Evolutionary conservation across 1,140 invertebrate genomes (phyloP), one percentile per base, ranked within the genome.

Genomic region (Chelonus insularis): DNA sequence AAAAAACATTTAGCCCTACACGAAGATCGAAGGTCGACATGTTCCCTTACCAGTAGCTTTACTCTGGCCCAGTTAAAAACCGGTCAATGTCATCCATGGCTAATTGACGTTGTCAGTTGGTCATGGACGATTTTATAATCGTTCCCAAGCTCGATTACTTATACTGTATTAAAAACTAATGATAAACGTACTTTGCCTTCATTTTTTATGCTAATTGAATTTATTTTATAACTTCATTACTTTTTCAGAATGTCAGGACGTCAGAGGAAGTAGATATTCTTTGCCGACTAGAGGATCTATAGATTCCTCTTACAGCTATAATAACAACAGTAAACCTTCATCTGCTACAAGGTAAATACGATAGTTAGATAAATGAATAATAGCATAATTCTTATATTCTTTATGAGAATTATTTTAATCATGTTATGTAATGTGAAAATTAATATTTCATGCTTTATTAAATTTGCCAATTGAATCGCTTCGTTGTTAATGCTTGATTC

Each of bases 161-260:
- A 39, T 39, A 39, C n/a, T n/a, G n/a, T n/a, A n/a, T n/a, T n/a
- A n/a, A n/a, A n/a, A n/a, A n/a, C n/a, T n/a, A n/a, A n/a, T n/a
- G n/a, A n/a, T n/a, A n/a, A n/a, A n/a, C n/a, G n/a, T n/a, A n/a
- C n/a, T n/a, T n/a, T n/a, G n/a, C n/a, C n/a, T n/a, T n/a, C n/a
- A n/a, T n/a, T n/a, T n/a, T n/a, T n/a, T n/a, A n/a, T n/a, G n/a
- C n/a, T n/a, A n/a, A n/a, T n/a, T n/a, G n/a, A n/a, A n/a, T n/a
- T n/a, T n/a, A n/a, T n/a, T n/a, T n/a, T n/a, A n/a, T n/a, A n/a
- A n/a, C n/a, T n/a, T n/a, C n/a, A n/a, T n/a, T n/a, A n/a, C n/a
- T n/a, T 71, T 63, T 2, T 3, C 63, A 78, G 76, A 78, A 65
- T 62, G 61, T 21, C 73, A 76, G 57, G 75, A 76, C 14, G 59